Percentiles rank a stretch among this genome's conserved stretches.
phyloP scores from a whole-genome alignment of 2,797 vertebrate species.

The Argentina silus region DNA sequence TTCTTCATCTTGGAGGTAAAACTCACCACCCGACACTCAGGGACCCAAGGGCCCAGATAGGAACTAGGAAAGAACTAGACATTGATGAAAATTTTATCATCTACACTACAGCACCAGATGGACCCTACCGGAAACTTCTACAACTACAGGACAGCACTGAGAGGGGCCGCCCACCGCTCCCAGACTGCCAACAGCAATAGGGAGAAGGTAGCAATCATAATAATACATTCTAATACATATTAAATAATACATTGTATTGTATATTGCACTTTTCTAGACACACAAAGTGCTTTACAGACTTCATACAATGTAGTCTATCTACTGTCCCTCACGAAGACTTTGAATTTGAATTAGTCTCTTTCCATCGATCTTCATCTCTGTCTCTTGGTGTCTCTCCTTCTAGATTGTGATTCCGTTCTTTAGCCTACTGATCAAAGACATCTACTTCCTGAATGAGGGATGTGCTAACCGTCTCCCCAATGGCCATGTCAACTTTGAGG shows the following conservation, averaged over 20 bases:
- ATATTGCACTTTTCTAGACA: too few relatives aligned
- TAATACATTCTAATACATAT: too few relatives aligned
- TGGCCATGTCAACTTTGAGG: conserved; percentile 94
- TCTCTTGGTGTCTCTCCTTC: conserved; percentile 9
- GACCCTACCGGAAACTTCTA: conserved; percentile 96
- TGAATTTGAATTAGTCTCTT: too few relatives aligned
- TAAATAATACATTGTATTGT: too few relatives aligned
- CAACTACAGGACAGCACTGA: conserved; percentile 92
- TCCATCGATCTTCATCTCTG: background rate
- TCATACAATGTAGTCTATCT: background rate
- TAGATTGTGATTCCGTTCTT: conserved; percentile 97
- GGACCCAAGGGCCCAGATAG: too few relatives aligned
- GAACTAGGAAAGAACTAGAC: too few relatives aligned
- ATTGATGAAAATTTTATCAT: too few relatives aligned
- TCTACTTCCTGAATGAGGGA: conserved; percentile 95
- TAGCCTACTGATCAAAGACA: conserved; percentile 95
- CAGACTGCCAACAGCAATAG: conserved; percentile 91
- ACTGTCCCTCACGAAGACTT: background rate
- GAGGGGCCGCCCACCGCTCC: conserved; percentile 90
- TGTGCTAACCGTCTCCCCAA: conserved; percentile 92
- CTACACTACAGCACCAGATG: conserved; percentile 88
- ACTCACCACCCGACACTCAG: background rate
- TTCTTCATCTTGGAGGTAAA: conserved; percentile 95
- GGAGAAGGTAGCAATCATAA: conserved; percentile 82
- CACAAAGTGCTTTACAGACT: too few relatives aligned